Conservation (phyloP, 1,140 invertebrate species). For the Manduca sexta region DNA sequence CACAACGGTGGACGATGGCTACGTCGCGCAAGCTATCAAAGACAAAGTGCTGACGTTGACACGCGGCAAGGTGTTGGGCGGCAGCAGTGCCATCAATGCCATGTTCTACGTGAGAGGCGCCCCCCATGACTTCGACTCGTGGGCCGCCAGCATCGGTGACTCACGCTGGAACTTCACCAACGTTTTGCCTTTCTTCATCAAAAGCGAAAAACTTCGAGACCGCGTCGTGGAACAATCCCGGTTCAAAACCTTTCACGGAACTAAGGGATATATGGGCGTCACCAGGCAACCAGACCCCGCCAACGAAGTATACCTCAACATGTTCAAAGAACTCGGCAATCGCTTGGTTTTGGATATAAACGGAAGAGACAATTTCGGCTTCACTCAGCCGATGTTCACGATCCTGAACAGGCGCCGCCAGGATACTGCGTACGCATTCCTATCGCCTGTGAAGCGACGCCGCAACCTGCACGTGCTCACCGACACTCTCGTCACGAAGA, state of each 20-base stretch:
- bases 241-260: conserved; percentile 11
- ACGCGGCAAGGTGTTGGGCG: conserved; percentile 79
- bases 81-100: conserved; percentile 82
- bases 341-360: conserved; percentile 15
- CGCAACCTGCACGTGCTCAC: conserved; percentile 62
- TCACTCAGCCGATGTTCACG: conserved; percentile 52
- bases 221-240: conserved; percentile 8
- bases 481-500: conserved; percentile 23
- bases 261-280: conserved; percentile 11
- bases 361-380: conserved; percentile 12
- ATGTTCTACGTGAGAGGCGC: conserved; percentile 81
- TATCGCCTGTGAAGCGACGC: conserved; percentile 65
- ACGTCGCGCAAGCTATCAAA: no score
- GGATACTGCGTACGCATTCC: conserved; percentile 73
- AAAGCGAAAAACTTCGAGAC: conserved; percentile 27
- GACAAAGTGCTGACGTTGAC: no score
- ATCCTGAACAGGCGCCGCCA: conserved; percentile 73
- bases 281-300: conserved; percentile 4
- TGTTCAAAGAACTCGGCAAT: conserved; percentile 17
- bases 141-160: conserved; percentile 73
- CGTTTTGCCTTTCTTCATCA: conserved; percentile 48
- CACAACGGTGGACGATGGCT: no score
- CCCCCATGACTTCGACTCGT: conserved; percentile 75
- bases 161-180: conserved; percentile 82
- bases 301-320: conserved; percentile 8